Evolutionary conservation across 1,140 invertebrate genomes (phyloP), one percentile per base, ranked within the genome.

Genomic region (Coenobita brevimanus): DNA sequence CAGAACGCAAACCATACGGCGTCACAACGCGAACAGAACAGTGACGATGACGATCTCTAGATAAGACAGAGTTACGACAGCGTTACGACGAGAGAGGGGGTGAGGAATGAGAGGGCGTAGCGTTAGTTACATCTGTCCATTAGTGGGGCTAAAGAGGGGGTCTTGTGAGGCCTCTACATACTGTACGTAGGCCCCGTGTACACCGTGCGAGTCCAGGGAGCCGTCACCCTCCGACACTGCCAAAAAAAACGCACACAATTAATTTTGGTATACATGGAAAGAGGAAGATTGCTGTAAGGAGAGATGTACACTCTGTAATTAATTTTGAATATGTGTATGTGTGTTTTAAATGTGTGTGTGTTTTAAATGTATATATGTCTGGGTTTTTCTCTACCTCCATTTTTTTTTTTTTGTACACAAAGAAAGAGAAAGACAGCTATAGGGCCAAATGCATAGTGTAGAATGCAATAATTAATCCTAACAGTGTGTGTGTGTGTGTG

Each of bases 101-200:
- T n/a, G n/a, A n/a, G n/a, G n/a, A n/a, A n/a, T n/a, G n/a, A 79
- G 38, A 46, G 36, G 36, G 75, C 76, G 62, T 43, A 46, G 57
- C 54, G 69, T 82, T 89, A 89, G 87, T 89, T 89, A 89, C 87
- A 89, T 89, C 80, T 89, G 87, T 82, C 80, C 71, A 67, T 83
- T 89, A 78, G 80, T 82, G 69, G 79, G 62, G 50, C 80, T 46
- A 78, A 75, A 89, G 54, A 89, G 87, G 67, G 87, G 87, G 71
- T 83, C 87, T 46, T 80, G 64, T 30, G 69, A 62, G 41, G 81
- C 73, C 33, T 89, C 87, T 82, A 89, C 87, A 75, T 89, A 89
- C 87, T 89, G 87, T 38, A 89, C 87, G 75, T 89, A 89, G 38
- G 87, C 80, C n/a, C 81, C 78, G 38, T 75, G 79, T n/a, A 89